Conservation (phyloP, 2,113 vertebrate species). For the Ivindomyrus marchei region DNA sequence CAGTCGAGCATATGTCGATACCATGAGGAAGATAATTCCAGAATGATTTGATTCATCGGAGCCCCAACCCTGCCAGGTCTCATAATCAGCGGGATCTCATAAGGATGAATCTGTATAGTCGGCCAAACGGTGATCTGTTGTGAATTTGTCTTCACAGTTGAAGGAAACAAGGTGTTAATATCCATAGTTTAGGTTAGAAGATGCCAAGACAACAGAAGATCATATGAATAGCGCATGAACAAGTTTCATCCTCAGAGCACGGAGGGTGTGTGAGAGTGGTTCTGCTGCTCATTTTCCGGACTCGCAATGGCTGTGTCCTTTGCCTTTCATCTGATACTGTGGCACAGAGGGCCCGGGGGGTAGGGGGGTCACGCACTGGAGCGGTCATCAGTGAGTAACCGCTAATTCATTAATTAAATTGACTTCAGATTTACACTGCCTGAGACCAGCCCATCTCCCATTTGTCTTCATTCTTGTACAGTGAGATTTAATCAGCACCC, state of each 20-base stretch:
- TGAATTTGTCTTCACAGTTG: not conserved
- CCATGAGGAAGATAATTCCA: not conserved
- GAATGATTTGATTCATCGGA: not conserved
- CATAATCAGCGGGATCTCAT: not conserved
- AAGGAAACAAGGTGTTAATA: constrained; percentile 9
- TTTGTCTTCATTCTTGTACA: not conserved
- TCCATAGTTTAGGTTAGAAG: not conserved
- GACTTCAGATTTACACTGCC: not conserved
- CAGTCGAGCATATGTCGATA: not conserved
- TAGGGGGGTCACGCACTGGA: not conserved
- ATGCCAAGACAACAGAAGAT: not conserved
- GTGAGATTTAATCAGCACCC: constrained; percentile 14
- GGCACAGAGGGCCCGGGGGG: not conserved
- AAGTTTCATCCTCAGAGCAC: not conserved
- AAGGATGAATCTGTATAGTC: not conserved
- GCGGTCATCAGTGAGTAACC: not conserved
- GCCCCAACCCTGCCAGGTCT: not conserved
- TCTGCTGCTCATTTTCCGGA: not conserved
- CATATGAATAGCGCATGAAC: not conserved
- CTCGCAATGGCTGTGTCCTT: not conserved
- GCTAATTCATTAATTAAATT: constrained; percentile 3
- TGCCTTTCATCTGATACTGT: not conserved
- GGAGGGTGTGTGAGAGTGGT: too few relatives aligned
- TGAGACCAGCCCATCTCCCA: not conserved
- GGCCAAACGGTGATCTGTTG: not conserved